Conservation (phyloP, 2,888 invertebrate species). For the Lithophane leautieri region DNA sequence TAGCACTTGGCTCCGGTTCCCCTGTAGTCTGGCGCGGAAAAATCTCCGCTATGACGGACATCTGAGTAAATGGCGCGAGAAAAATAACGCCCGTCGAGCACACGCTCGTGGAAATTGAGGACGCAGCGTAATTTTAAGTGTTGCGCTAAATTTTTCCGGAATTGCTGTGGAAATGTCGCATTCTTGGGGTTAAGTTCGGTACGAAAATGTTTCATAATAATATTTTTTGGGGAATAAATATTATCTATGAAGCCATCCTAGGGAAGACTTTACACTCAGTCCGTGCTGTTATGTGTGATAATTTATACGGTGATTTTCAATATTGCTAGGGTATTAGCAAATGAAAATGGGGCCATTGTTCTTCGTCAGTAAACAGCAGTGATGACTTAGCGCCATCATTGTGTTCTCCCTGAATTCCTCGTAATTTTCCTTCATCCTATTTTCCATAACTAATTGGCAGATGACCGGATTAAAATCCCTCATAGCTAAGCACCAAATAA, state of each 20-base stretch:
- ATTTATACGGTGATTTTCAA: not conserved
- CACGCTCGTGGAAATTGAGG: slow-evolving; percentile 78
- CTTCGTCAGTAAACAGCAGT: not conserved
- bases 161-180: slow-evolving; percentile 48
- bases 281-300: too few species aligned
- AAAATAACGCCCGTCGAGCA: slow-evolving; percentile 81
- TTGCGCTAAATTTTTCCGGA: slow-evolving; percentile 62
- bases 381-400: not conserved
- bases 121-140: slow-evolving; percentile 65
- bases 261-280: not conserved
- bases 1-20: slow-evolving; percentile 73
- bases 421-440: slow-evolving; percentile 14
- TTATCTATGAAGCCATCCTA: not conserved
- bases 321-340: not conserved
- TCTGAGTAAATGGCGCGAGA: slow-evolving; percentile 87
- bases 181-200: slow-evolving; percentile 65
- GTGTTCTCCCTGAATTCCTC: not conserved
- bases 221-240: not conserved
- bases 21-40: slow-evolving; percentile 76
- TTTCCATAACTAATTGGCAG: slow-evolving; percentile 50
- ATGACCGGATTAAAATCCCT: slow-evolving; percentile 55
- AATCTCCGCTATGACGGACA: slow-evolving; percentile 86
- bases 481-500: slow-evolving; percentile 61
- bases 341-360: not conserved
- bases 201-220: slow-evolving; percentile 14